phyloP scores from a whole-genome alignment of 2,113 vertebrate genomes.

The Solenodon paradoxus region DNA sequence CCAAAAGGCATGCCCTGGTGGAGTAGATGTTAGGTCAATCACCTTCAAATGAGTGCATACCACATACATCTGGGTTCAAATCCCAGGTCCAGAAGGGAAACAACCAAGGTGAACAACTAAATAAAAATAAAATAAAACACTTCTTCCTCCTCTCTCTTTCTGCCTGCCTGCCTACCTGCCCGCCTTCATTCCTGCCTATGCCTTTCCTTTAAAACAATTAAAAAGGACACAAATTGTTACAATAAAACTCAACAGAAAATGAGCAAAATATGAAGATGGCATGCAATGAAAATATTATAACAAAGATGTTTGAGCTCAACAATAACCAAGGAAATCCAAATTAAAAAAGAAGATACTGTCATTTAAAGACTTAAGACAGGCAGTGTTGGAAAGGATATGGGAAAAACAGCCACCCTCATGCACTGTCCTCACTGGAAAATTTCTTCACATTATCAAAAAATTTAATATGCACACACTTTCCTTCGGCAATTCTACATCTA shows the following conservation, averaged over 20 bases:
- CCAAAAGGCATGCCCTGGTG: no score
- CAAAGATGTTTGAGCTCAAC: neutral
- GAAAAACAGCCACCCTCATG: neutral
- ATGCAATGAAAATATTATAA: constrained; percentile 2
- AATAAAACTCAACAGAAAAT: neutral
- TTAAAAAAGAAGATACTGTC: neutral
- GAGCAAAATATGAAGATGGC: neutral
- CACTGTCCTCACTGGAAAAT: neutral
- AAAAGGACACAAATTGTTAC: constrained; percentile 24
- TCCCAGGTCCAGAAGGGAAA: no score
- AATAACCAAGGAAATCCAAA: constrained; percentile 26
- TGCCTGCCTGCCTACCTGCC: no score
- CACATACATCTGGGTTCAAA: no score
- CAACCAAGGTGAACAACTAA: no score
- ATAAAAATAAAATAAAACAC: no score
- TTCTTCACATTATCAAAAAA: neutral
- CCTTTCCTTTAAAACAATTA: no score
- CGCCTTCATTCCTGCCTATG: no score
- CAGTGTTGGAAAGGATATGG: neutral
- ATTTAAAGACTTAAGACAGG: neutral
- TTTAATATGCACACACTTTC: neutral
- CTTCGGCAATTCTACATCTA: constrained; percentile 1
- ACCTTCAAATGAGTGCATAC: no score
- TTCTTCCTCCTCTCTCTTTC: no score
- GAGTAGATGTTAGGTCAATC: no score